Percentiles rank a stretch among this genome's conserved stretches.
phyloP scores from a whole-genome alignment of 2,888 invertebrate species.

The Spisula solida region DNA sequence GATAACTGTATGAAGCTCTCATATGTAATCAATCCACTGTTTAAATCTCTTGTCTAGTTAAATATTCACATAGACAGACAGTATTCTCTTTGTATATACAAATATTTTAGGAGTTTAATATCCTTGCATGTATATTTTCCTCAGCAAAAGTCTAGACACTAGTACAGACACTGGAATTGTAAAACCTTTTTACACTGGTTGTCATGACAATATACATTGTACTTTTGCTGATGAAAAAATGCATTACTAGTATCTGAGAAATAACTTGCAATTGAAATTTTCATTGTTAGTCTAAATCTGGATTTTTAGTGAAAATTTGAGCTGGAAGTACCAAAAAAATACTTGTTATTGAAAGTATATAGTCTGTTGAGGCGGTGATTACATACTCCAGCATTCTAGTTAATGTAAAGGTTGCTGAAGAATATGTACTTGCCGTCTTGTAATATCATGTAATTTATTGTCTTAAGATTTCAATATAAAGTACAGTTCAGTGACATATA shows the following conservation, averaged over 20 bases:
- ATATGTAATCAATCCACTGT: too few relatives aligned
- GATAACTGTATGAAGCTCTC: too few relatives aligned
- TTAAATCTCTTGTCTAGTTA: constrained; percentile 31
- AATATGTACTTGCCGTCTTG: neutral
- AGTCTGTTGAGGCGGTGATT: neutral
- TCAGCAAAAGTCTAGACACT: neutral
- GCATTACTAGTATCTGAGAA: constrained; percentile 38
- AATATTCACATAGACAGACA: constrained; percentile 48
- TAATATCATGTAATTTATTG: constrained; percentile 3
- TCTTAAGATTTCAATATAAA: neutral
- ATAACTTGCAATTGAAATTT: constrained; percentile 40
- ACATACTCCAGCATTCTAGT: neutral
- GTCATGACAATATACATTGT: neutral
- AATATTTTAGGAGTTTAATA: constrained; percentile 21
- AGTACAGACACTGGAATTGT: neutral
- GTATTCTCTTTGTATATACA: constrained; percentile 37
- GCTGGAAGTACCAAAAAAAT: constrained; percentile 44
- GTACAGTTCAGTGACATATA: neutral
- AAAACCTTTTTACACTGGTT: neutral
- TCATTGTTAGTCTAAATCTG: constrained; percentile 6
- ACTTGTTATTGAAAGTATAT: constrained; percentile 26
- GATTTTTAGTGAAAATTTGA: constrained; percentile 25
- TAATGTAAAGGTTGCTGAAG: neutral
- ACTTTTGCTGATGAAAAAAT: constrained; percentile 38
- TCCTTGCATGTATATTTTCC: neutral